Conservation (phyloP, 2,888 invertebrate species). For the Hydrotaea diabolus region DNA sequence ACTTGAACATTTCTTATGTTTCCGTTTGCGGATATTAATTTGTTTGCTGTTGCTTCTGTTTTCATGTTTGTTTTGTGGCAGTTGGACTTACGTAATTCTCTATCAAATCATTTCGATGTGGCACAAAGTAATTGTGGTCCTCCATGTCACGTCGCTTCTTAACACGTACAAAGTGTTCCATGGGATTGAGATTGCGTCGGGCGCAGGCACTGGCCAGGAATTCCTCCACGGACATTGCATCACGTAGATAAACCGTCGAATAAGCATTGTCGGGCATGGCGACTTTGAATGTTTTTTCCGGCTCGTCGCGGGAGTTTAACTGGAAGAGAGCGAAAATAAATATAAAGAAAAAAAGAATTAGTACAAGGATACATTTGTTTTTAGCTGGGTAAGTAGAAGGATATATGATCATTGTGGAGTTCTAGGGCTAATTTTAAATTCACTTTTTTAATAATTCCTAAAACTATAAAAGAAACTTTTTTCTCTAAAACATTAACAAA, state of each 20-base stretch:
- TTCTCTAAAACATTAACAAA: too few species aligned
- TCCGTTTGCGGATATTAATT: slow-evolving; percentile 19
- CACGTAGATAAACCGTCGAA: slow-evolving; percentile 92
- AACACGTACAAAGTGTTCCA: slow-evolving; percentile 97
- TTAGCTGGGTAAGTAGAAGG: too few species aligned
- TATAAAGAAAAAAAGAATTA: slow-evolving; percentile 13
- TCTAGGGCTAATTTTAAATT: too few species aligned
- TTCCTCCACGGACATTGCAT: slow-evolving; percentile 97
- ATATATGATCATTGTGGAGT: too few species aligned
- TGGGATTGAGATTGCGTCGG: slow-evolving; percentile 94
- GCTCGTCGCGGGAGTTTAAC: slow-evolving; percentile 92
- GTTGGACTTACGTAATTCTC: slow-evolving; percentile 93
- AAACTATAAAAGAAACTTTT: too few species aligned
- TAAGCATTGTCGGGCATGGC: slow-evolving; percentile 92
- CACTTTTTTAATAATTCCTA: too few species aligned
- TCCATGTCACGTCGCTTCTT: slow-evolving; percentile 97
- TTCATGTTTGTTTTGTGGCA: too few species aligned
- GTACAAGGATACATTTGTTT: too few species aligned
- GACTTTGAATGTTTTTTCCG: slow-evolving; percentile 93
- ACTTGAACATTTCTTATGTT: background rate
- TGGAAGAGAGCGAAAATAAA: slow-evolving; percentile 81
- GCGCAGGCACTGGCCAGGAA: slow-evolving; percentile 96
- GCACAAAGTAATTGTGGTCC: slow-evolving; percentile 97
- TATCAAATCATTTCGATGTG: slow-evolving; percentile 95
- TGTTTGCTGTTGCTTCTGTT: slow-evolving; percentile 1